Percentiles rank a stretch among this genome's conserved stretches.
phyloP scores from a whole-genome alignment of 2,113 vertebrate genomes.

The Poecile atricapillus region DNA sequence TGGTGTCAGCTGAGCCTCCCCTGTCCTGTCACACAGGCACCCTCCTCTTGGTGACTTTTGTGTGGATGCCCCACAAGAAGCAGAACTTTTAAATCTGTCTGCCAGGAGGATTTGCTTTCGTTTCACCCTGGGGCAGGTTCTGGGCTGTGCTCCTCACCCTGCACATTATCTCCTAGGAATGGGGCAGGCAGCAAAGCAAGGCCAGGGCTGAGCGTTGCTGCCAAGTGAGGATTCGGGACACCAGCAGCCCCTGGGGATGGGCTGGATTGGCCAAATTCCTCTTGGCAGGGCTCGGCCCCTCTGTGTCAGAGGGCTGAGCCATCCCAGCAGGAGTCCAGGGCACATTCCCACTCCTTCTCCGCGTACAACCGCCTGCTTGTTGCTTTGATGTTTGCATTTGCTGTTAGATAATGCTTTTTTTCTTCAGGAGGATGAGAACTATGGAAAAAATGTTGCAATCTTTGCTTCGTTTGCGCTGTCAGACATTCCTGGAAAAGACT shows the following conservation, averaged over 20 bases:
- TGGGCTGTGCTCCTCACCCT: background rate
- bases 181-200: background rate
- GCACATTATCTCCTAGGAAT: rapidly evolving
- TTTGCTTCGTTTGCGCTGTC: conserved; percentile 6
- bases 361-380: background rate
- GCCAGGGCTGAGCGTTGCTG: background rate
- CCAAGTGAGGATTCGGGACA: rapidly evolving
- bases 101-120: background rate
- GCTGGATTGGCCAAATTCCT: background rate
- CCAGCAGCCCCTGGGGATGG: background rate
- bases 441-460: conserved; percentile 57
- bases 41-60: background rate
- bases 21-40: background rate
- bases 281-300: background rate
- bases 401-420: background rate
- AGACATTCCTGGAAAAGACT: conserved; percentile 58
- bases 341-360: background rate
- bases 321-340: background rate
- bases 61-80: rapidly evolving
- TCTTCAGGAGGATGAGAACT: background rate
- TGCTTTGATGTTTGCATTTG: background rate
- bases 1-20: background rate
- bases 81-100: background rate
- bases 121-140: background rate
- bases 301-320: rapidly evolving